Evolutionary conservation across 1,140 invertebrate species (phyloP), one percentile per base, ranked within the genome.

Genomic region (Papilio polyxenes): DNA sequence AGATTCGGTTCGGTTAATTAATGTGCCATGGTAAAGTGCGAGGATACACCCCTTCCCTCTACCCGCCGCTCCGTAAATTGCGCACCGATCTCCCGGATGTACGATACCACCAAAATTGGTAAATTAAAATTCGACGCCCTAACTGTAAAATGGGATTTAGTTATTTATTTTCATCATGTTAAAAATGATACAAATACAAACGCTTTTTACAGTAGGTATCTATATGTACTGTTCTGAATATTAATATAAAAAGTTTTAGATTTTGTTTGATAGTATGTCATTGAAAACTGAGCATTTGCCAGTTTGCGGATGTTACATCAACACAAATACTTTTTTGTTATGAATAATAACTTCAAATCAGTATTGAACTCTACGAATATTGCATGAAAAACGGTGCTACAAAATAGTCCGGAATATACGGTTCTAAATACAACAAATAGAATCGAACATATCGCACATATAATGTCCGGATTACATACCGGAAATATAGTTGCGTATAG

Each of bases 1-100:
- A 93, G 89, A 94, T 91, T 91, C 89, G 84, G 84, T 84, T 87
- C 89, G 89, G 89, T 90, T 93, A 94, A 93, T 94, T 93, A 93
- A 94, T 93, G 92, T 92, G 89, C 87, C 89, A 88, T 89, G 90
- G 89, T 91, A 88, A 89, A 90, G 89, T 90, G 88, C 86, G 90
- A 91, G 86, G 86, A 81, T 83, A 82, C 87, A 85, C 87, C 89
- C 87, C 86, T 84, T 84, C 85, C 86, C 86, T 87, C 82, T 83
- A 80, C 79, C 51, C 2, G 49, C 2, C 76, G 75, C 76, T 90
- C 84, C 88, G 88, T 94, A 92, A 92, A 93, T 92, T 92, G 90
- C 88, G 87, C 89, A 89, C 90, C 90, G 89, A 91, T 92, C 88
- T 91, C 90, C 88, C 89, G 84, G 86, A 86, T 87, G 86, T 91